Conservation (phyloP, 2,888 invertebrate species). For the Drosophila helvetica region DNA sequence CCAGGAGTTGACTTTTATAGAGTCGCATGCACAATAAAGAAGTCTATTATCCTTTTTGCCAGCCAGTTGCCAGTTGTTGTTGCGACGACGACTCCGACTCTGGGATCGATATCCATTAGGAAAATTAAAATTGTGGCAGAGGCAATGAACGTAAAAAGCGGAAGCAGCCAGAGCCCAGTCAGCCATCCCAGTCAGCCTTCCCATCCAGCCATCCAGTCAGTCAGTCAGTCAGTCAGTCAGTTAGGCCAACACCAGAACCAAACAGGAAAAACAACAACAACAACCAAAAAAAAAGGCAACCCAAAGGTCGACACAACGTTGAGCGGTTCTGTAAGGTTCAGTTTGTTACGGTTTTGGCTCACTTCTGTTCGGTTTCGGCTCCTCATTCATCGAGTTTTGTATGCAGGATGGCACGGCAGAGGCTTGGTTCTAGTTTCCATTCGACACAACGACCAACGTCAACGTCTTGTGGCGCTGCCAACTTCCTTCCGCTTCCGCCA, state of each 20-base stretch:
- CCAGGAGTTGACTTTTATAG: slow-evolving; percentile 83
- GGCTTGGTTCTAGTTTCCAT: slow-evolving; percentile 24
- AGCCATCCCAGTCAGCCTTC: slow-evolving; percentile 33
- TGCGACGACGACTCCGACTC: slow-evolving; percentile 30
- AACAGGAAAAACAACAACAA: slow-evolving; percentile 4
- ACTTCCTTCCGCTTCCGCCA: slow-evolving; percentile 62
- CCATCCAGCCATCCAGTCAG: slow-evolving; percentile 19
- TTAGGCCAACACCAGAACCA: slow-evolving; percentile 33
- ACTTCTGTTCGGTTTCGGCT: slow-evolving; percentile 6
- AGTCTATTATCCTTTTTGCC: slow-evolving; percentile 82
- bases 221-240: slow-evolving; percentile 56
- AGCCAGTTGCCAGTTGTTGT: slow-evolving; percentile 53
- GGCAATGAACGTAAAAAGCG: slow-evolving; percentile 83
- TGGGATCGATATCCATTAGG: slow-evolving; percentile 85
- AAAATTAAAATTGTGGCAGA: slow-evolving; percentile 85
- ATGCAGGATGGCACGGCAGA: background rate
- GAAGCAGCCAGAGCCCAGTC: slow-evolving; percentile 64
- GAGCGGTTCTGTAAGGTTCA: slow-evolving; percentile 8
- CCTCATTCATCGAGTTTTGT: slow-evolving; percentile 23
- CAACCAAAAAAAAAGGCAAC: slow-evolving; percentile 12
- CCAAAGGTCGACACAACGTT: slow-evolving; percentile 45
- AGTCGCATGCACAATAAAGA: slow-evolving; percentile 83
- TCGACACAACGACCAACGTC: slow-evolving; percentile 8
- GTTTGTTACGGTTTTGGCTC: slow-evolving; percentile 8
- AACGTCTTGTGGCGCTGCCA: slow-evolving; percentile 44